phyloP scores from a whole-genome alignment of 2,113 vertebrate genomes.

The Mirza zaza region DNA sequence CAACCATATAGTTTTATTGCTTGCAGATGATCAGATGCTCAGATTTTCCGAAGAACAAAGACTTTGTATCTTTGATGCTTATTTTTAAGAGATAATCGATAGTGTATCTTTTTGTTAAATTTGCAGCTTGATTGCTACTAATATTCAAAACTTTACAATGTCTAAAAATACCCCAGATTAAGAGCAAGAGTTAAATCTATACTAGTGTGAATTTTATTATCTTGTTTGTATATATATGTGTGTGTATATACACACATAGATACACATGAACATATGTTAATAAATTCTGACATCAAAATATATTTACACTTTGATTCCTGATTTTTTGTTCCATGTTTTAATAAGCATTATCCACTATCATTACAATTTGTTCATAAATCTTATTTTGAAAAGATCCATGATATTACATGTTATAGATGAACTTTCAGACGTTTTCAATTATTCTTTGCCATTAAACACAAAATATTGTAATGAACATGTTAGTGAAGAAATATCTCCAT shows the following conservation, averaged over 20 bases:
- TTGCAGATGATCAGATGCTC: constrained; percentile 27
- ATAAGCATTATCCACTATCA: not conserved
- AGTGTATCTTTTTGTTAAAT: not conserved
- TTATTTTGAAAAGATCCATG: not conserved
- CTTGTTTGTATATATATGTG: not conserved
- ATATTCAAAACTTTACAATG: not conserved
- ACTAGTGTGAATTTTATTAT: constrained; percentile 24
- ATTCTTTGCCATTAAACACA: not conserved
- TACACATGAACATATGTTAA: not conserved
- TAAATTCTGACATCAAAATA: not conserved
- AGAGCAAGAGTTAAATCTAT: constrained; percentile 25
- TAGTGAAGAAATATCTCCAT: not conserved
- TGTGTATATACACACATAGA: not conserved
- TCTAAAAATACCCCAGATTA: not conserved
- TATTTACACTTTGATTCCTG: not conserved
- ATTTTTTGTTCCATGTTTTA: constrained; percentile 35
- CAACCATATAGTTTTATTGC: not conserved
- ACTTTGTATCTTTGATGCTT: constrained; percentile 12
- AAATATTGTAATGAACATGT: not conserved
- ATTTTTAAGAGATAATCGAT: constrained; percentile 22
- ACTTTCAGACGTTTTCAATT: not conserved
- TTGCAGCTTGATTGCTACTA: not conserved
- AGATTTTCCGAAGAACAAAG: constrained; percentile 33
- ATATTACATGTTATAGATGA: not conserved
- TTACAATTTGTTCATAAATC: not conserved